Percentiles rank a stretch among this genome's conserved stretches.
phyloP scores from a whole-genome alignment of 2,797 vertebrate species.

The Lagorchestes hirsutus region DNA sequence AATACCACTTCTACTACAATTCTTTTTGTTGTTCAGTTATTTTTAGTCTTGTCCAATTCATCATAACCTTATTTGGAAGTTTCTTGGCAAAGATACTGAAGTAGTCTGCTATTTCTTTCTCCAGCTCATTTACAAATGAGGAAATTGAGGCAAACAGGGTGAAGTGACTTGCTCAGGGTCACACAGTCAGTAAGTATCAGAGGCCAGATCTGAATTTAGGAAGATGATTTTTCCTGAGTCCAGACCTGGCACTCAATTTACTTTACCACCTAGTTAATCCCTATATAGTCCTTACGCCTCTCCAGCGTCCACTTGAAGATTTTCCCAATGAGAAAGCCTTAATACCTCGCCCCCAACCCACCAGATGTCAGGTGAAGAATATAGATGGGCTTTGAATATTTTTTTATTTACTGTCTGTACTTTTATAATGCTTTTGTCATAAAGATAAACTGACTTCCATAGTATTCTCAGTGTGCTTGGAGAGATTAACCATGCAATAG shows the following conservation, averaged over 20 bases:
- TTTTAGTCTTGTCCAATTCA: background rate
- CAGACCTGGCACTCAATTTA: background rate
- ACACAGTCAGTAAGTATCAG: background rate
- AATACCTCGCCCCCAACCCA: background rate
- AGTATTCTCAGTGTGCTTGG: background rate
- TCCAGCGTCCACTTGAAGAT: background rate
- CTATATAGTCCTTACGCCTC: background rate
- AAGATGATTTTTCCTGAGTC: background rate
- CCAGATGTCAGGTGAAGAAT: background rate
- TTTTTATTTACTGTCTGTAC: background rate
- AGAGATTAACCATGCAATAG: background rate
- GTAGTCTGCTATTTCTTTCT: background rate
- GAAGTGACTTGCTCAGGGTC: background rate
- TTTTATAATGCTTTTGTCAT: background rate
- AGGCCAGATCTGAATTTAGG: background rate
- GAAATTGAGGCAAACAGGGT: background rate
- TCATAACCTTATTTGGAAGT: background rate
- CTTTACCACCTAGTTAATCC: background rate
- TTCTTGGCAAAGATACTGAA: background rate
- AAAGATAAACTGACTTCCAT: background rate
- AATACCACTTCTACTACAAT: background rate
- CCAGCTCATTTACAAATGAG: background rate
- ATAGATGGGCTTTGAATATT: background rate
- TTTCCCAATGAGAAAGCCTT: background rate
- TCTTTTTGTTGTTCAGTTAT: background rate